Percentiles rank a stretch among this genome's conserved stretches.
phyloP scores from a whole-genome alignment of 2,113 vertebrate species.

The Solenodon paradoxus region DNA sequence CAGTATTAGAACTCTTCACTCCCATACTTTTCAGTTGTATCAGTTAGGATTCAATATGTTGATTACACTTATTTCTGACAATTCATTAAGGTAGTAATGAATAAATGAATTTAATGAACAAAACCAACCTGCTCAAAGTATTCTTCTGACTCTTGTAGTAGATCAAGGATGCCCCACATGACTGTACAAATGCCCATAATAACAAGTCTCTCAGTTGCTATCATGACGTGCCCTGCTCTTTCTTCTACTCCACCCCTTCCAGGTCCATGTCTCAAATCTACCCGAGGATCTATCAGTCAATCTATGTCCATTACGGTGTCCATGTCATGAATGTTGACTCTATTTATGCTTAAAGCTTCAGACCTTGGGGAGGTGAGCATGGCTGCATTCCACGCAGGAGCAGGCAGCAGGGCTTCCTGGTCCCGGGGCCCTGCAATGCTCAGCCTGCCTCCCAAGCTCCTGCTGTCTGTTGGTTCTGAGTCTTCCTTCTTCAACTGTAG shows the following conservation, averaged over 20 bases:
- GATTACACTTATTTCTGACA: neutral
- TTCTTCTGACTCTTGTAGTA: neutral
- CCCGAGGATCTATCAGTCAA: neutral
- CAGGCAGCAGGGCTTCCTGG: neutral
- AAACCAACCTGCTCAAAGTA: neutral
- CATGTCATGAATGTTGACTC: rapidly evolving
- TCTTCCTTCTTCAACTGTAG: neutral
- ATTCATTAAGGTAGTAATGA: neutral
- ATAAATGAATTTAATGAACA: neutral
- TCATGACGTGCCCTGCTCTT: neutral
- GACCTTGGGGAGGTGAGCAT: neutral
- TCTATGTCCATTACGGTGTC: neutral
- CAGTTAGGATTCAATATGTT: neutral
- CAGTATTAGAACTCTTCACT: neutral
- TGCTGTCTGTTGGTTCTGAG: neutral
- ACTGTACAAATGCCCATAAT: neutral
- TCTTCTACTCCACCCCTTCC: neutral
- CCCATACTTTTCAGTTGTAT: neutral
- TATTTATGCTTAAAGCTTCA: neutral
- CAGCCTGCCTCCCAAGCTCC: neutral
- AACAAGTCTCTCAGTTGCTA: neutral
- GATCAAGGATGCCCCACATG: rapidly evolving
- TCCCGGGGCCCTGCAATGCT: neutral
- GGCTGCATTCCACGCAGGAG: neutral
- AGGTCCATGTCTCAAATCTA: neutral